phyloP scores from a whole-genome alignment of 2,888 invertebrate species.

The Eudasyphora cyanicolor region DNA sequence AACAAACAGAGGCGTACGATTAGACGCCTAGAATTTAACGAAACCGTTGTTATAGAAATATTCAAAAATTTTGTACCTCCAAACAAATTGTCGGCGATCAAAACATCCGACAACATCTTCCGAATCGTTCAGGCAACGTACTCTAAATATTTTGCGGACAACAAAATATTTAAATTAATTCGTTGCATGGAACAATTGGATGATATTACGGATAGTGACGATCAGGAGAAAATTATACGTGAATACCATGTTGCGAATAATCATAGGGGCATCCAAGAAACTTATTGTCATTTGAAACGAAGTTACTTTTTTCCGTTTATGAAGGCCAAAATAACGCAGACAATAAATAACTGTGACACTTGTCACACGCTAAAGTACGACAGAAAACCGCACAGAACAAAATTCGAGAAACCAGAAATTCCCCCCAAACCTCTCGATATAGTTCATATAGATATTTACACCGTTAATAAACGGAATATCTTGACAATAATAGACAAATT shows the following conservation, averaged over 20 bases:
- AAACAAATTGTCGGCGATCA: not conserved
- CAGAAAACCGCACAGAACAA: conserved; percentile 29
- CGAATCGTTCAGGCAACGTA: not conserved
- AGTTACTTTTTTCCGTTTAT: not conserved
- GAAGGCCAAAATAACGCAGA: conserved; percentile 19
- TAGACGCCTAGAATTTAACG: no score
- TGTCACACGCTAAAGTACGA: conserved; percentile 59
- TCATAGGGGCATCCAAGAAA: conserved; percentile 28
- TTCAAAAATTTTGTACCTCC: no score
- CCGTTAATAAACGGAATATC: conserved; percentile 17
- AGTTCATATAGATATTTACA: conserved; percentile 32
- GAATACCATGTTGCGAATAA: no score
- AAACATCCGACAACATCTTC: not conserved
- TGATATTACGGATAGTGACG: not conserved
- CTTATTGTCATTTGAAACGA: not conserved
- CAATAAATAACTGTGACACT: conserved; percentile 27
- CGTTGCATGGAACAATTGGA: not conserved
- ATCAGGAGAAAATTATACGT: no score
- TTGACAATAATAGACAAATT: conserved; percentile 33
- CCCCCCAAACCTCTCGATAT: conserved; percentile 17
- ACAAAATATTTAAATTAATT: not conserved
- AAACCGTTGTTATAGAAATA: no score
- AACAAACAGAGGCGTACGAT: no score
- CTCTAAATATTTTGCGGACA: not conserved
- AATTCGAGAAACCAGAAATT: conserved; percentile 7